Evolutionary conservation across 2,113 vertebrate species (phyloP).

Genomic region (Antechinus stuartii): DNA sequence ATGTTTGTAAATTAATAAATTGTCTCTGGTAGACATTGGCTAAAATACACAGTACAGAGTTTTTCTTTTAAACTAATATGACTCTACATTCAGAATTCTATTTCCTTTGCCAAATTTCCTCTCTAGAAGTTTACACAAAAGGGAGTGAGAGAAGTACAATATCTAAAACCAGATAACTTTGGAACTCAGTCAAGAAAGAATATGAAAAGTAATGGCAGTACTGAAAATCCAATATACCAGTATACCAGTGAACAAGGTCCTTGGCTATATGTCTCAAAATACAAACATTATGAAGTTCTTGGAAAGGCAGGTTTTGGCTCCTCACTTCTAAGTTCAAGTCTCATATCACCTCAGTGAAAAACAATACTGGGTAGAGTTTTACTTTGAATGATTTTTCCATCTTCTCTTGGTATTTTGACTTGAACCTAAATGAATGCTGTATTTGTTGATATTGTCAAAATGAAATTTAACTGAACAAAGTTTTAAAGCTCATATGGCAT

Average conservation of each 20-base stretch:
- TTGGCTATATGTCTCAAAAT: background rate
- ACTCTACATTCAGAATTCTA: background rate
- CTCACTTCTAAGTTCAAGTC: background rate
- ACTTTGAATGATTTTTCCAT: background rate
- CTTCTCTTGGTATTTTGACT: background rate
- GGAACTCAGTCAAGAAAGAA: background rate
- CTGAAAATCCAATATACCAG: background rate
- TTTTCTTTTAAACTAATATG: background rate
- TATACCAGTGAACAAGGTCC: background rate
- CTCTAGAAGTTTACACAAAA: background rate
- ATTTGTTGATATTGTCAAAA: background rate
- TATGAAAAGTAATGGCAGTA: background rate
- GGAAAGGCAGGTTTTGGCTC: background rate
- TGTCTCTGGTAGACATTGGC: background rate
- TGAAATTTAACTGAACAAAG: background rate
- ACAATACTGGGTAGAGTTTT: background rate
- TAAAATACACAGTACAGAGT: background rate
- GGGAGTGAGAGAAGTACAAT: background rate
- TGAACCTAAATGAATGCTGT: background rate
- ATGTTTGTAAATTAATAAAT: background rate
- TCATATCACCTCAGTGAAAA: background rate
- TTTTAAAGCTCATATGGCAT: background rate
- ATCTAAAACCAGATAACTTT: background rate
- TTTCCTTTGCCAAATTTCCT: background rate
- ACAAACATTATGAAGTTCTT: background rate